Evolutionary conservation across 2,113 vertebrate genomes (phyloP), one percentile per base, ranked within the genome.

Genomic region (Gadus chalcogrammus): DNA sequence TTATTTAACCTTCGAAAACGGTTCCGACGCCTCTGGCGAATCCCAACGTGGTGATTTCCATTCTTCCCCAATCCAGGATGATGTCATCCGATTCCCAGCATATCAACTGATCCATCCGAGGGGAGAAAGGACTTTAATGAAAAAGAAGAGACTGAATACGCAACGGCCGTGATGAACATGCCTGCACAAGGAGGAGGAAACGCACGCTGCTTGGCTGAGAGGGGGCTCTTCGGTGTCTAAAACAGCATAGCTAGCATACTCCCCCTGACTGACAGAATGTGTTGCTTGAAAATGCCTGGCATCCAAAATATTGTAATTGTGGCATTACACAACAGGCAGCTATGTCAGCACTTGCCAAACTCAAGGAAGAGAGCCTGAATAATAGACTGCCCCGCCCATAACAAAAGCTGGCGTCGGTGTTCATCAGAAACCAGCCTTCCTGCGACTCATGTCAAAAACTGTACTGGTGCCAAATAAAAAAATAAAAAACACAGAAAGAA

Each of bases 31-130:
- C 42, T 48, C 42, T 9, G 42, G 42, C 7, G 42, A 48, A 48
- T 48, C 42, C 9, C 42, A 48, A 13, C 42, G 8, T 13, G 42
- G 11, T 13, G 42, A 48, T 48, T 48, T 48, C 42, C 42, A 48
- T 48, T 48, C 42, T 48, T 48, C 42, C 42, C 1, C 42, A 48
- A 48, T 13, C 42, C 42, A 48, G 42, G 42, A 48, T 78, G 84
- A 82, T 53, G 74, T 85, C 79, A 86, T 78, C 72, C 75, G 79
- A 81, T 83, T 84, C 83, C 69, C 79, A 79, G 67, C 70, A 83
- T 89, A 81, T 81, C 74, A 65, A 55, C 28, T 7, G 0, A 71
- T 24, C 22, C 63, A 75, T 78, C 69, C 13, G 3, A 74, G 63
- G 17, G 64, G 28, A 69, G 74, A 31, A 72, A 35, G 38, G 38